These are phyloP conservation scores for Dendronephthya gigantea DNA, from an alignment of 64 coral and sea anemone genomes.

Conservation along the genomic window DNA sequence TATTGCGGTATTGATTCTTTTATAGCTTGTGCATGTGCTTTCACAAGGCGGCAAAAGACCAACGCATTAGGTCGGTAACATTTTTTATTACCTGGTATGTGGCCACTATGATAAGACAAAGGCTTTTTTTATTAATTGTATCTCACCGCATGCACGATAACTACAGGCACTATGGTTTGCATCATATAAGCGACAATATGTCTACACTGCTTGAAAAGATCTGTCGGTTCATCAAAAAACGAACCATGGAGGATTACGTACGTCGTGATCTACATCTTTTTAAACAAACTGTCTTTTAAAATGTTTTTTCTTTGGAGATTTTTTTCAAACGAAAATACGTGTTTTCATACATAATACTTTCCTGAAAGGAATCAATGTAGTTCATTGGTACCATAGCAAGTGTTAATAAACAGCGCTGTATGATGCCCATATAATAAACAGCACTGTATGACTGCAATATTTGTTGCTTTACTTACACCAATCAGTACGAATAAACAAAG, in stretches of 20 bases:
- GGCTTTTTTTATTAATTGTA: not conserved
- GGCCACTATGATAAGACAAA: not conserved
- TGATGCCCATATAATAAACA: not conserved
- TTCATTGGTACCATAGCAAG: not conserved
- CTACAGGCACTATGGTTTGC: not conserved
- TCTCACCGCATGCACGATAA: not conserved
- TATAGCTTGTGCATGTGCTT: too few relatives aligned
- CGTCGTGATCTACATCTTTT: too few relatives aligned
- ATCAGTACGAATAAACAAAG: too few relatives aligned
- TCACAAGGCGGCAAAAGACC: too few relatives aligned
- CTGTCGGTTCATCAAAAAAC: not conserved
- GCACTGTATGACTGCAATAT: too few relatives aligned
- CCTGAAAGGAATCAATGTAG: not conserved
- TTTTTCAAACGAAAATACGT: too few relatives aligned
- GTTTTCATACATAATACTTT: not conserved
- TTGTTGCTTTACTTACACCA: too few relatives aligned
- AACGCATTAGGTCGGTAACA: not conserved
- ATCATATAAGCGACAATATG: not conserved
- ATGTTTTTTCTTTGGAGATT: too few relatives aligned
- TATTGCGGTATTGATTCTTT: too few relatives aligned
- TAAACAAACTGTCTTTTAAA: too few relatives aligned
- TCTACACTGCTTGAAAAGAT: not conserved
- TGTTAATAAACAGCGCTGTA: not conserved
- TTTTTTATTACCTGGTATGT: not conserved
- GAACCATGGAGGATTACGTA: not conserved